Base-by-base conservation (phyloP, 2,113 vertebrate species). In the Pungitius pungitius region DNA sequence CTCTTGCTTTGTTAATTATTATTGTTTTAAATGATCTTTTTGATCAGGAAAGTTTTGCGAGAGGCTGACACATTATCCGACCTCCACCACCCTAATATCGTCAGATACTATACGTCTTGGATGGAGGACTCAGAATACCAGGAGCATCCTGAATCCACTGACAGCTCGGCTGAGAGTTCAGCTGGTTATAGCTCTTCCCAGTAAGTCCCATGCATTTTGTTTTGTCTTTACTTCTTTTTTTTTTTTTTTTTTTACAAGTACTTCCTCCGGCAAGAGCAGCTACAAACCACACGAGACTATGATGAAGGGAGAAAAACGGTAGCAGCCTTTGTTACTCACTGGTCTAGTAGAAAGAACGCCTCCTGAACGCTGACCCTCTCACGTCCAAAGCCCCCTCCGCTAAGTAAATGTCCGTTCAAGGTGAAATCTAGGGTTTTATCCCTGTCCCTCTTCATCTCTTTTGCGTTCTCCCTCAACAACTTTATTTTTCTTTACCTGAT, bases 81-180 rank as follows among this genome's bases (percentile, higher is more conserved):
- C 0, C 84, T 94, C 17, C 26, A 27, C 0, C 88, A 94, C 33
- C 0, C 0, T 10, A 90, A 93, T 65, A 94, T 94, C 26, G 85
- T 94, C 45, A 79, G 85, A 30, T 94, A 92, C 64, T 81, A 75
- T 73, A 8, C n/a, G 0, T 61, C 12, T 26, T 94, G 93, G 93
- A 39, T 14, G 4, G 84, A 92, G 20, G 77, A 90, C 18, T 75
- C 73, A 1, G 20, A 11, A 1, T 90, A 87, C 70, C 20, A 30
- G 27, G 6, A 17, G 13, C 52, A 82, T 26, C 18, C 22, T 43
- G 9, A 7, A 0, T 61, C n/a, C 13, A 7, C 26, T n/a, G 80
- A 80, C 8, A 74, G 39, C 39, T 22, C 20, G 14, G 12, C 11
- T 37, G 43, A 7, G 18, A 64, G 43, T 33, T 57, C 27, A 20